phyloP scores from a whole-genome alignment of 23 tunicate genomes.

The Styela clava region DNA sequence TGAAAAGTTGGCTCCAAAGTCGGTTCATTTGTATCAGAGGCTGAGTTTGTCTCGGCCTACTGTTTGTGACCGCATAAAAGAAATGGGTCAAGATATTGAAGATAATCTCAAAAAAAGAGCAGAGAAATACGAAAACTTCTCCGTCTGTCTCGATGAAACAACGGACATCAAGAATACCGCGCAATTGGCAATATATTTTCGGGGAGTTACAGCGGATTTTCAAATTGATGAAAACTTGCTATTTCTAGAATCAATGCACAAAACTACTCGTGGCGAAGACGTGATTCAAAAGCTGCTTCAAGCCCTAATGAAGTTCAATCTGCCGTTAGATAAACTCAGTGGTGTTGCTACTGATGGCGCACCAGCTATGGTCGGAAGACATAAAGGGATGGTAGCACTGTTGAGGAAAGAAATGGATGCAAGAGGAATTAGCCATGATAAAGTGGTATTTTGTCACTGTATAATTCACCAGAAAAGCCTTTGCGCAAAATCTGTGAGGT shows the following conservation, averaged over 20 bases:
- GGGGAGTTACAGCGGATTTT: slow-evolving; percentile 51
- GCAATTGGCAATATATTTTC: slow-evolving; percentile 53
- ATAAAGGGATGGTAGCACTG: slow-evolving; percentile 51
- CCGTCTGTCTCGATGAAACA: slow-evolving; percentile 49
- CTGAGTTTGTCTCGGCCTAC: slow-evolving; percentile 13
- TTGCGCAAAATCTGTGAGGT: slow-evolving; percentile 65
- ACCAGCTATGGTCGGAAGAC: slow-evolving; percentile 72
- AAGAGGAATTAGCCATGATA: slow-evolving; percentile 17
- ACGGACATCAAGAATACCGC: slow-evolving; percentile 52
- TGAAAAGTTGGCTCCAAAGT: slow-evolving; percentile 18
- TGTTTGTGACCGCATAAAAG: slow-evolving; percentile 16
- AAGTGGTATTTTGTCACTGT: slow-evolving; percentile 35
- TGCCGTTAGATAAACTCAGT: slow-evolving; percentile 46
- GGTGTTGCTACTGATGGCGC: slow-evolving; percentile 65
- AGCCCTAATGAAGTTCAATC: slow-evolving; percentile 54
- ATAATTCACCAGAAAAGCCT: slow-evolving; percentile 50
- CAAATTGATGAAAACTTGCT: slow-evolving; percentile 50
- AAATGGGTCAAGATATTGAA: slow-evolving; percentile 72
- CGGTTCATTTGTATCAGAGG: slow-evolving; percentile 23
- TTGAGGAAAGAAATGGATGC: slow-evolving; percentile 29
- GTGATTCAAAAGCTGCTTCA: slow-evolving; percentile 44
- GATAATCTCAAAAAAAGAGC: slow-evolving; percentile 46
- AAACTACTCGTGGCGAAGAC: slow-evolving; percentile 56
- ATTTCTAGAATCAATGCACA: slow-evolving; percentile 46
- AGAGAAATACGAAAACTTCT: slow-evolving; percentile 35